A percentile compares a stretch with the other conserved stretches of the same genome.
Evolutionary conservation across 2,888 invertebrate species (phyloP).

Genomic region (Tenodera sinensis): DNA sequence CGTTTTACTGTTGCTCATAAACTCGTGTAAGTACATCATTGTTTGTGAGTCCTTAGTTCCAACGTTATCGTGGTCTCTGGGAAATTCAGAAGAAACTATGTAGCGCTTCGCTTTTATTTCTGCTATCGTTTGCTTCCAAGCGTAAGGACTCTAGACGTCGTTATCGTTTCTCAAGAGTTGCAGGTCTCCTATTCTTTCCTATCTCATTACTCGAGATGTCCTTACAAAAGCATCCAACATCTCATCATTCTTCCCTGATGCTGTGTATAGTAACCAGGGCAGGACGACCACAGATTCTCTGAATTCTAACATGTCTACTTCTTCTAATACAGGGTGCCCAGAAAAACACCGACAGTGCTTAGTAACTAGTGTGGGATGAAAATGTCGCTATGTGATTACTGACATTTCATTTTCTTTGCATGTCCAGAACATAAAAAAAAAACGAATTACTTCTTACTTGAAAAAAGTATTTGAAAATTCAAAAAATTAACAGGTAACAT

Average conservation of each 20-base stretch:
- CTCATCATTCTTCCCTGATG: background rate
- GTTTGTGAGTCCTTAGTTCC: background rate
- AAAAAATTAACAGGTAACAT: no score
- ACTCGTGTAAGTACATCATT: background rate
- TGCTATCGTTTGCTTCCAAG: background rate
- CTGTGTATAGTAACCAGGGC: background rate
- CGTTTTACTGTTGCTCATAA: background rate
- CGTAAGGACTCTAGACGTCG: background rate
- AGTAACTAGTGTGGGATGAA: no score
- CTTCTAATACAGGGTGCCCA: no score
- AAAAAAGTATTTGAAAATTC: no score
- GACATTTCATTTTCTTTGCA: no score
- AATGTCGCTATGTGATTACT: no score
- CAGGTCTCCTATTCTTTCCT: background rate
- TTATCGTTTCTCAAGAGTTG: background rate
- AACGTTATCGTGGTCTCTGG: background rate
- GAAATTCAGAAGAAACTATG: background rate
- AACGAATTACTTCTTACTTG: no score
- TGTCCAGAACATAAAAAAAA: no score
- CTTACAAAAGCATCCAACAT: background rate
- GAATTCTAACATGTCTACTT: no score
- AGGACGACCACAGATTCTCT: no score
- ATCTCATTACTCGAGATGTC: background rate
- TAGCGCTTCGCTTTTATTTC: background rate
- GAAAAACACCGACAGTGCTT: no score